Evolutionary conservation across 1,140 invertebrate genomes (phyloP), one percentile per base, ranked within the genome.

Genomic region (Dolichoris vasculosae): DNA sequence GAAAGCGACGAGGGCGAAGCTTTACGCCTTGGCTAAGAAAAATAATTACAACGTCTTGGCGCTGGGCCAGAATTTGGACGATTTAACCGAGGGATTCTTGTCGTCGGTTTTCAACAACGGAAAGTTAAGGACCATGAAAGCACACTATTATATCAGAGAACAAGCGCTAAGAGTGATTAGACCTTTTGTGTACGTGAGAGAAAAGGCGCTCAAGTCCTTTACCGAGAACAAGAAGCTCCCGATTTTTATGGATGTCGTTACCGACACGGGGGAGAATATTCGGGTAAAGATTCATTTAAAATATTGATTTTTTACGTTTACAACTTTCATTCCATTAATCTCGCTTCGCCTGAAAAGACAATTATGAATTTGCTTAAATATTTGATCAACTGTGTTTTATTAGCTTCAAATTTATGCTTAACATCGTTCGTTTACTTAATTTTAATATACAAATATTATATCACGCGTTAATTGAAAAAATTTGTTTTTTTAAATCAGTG

Each of bases 161-260:
- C 95, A 96, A 84, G 96, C 97, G 89, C 91, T 98, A 46, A 94
- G 97, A 87, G 96, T 99, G 13, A 96, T 98, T 84, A 94, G 98
- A 78, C 98, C 98, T 1, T 97, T 98, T 89, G 96, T 97, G 3
- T 98, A 97, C 92, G 97, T 98, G 6, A 94, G 97, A 55, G 97
- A 97, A 89, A 96, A 96, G 88, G 93, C 95, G 23, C 89, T 97
- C 13, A 93, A 95, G 55, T 94, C 95, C 69, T 97, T 97, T 93
- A 95, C 95, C 8, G 95, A 95, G 85, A 93, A 94, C 86, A 95
- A 95, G 87, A 95, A 95, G 82, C 92, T 97, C 4, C 96, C 96
- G 13, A 91, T 96, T 17, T 95, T 96, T 63, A 91, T 93, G 46
- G 94, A 95, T 89, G 95, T 95, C 85, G 95, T 94, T 90, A 94